Evolutionary conservation across 2,113 vertebrate species (phyloP), one percentile per base, ranked within the genome.

Genomic region (Pedionomus torquatus): DNA sequence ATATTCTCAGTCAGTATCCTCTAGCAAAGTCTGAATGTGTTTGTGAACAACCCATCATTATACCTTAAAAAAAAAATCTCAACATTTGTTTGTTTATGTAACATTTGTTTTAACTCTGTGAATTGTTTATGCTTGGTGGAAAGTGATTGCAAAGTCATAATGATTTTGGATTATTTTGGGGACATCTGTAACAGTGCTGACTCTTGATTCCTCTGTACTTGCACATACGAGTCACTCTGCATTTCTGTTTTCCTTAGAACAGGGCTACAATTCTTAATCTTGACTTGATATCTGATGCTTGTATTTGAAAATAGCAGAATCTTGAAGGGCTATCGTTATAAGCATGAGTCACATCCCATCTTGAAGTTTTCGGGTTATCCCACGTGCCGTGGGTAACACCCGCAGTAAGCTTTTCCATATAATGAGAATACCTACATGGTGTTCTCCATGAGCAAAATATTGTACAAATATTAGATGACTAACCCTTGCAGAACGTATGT

Each of bases 81-180:
- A 78, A 82, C 87, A 95, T 96, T 97, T 94, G 91, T 94, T 97
- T 96, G 95, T 95, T 96, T 96, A 82, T 83, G n/a, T 75, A 95
- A 71, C 63, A 35, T 95, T 93, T 71, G 69, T 89, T 96, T 90
- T 91, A 95, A 89, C 57, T 94, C 72, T 37, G 44, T 65, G 94
- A 87, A 82, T 93, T 97, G 94, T 92, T 95, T 82, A 76, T 91
- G 69, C 86, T 87, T 93, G 44, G 69, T 89, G 74, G 80, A 57
- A 94, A 95, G 44, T 6, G 54, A 89, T 71, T 90, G 43, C 72
- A 83, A 94, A 93, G 26, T 68, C 55, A 25, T 80, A 46, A 94
- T 35, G 69, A 84, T 93, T 80, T 87, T 52, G 68, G 83, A 93
- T 87, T 95, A 82, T 93, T 92, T 35, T 69, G 60, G 44, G 51